Base-by-base conservation (phyloP, 2,888 invertebrate genomes). In the Eupithecia abbreviata region DNA sequence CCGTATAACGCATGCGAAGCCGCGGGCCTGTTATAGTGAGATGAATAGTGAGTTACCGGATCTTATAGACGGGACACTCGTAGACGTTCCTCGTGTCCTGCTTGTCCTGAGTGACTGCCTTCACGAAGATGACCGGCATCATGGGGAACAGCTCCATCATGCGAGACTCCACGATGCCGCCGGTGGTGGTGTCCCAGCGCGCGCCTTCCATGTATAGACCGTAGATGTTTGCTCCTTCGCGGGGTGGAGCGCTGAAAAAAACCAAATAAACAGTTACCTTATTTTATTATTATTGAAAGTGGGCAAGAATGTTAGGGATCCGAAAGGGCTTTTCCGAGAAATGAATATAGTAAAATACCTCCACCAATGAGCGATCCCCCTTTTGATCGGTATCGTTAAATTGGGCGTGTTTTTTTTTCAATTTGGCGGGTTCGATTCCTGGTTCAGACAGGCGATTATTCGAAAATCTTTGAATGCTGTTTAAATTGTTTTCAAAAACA, bases 31-130 rank as follows among this genome's bases (percentile, higher is more conserved):
- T 45, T 6, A 45, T 47, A 18, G n/a, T 18, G 0, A 62, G 12
- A 0, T 41, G n/a, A 45, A 49, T 18, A 47, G 47, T 71, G 15
- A 74, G 66, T 85, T 82, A 96, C 96, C 97, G 96, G 13, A 98
- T 99, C 93, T 98, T 98, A 91, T 99, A 99, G 7, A 99, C 97
- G 10, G 99, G 98, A 90, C 98, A 99, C 87, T 98, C 98, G 91
- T 98, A 99, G 81, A 98, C 96, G 89, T 97, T 98, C 82, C 98
- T 96, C 18, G 96, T 93, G 85, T 99, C 99, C 90, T 98, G 98
- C 88, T 99, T 98, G 91, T 99, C 99, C 88, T 97, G 97, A 0
- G 97, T 97, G 72, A 98, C 97, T 2, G 98, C 98, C 90, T 97
- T 98, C 84, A 99, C 96, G 90, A 96, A 98, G 84, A 99, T 96